A percentile compares a stretch with the other conserved stretches of the same genome.
Conservation (phyloP, 2,113 vertebrate species). For the Engystomops pustulosus region DNA sequence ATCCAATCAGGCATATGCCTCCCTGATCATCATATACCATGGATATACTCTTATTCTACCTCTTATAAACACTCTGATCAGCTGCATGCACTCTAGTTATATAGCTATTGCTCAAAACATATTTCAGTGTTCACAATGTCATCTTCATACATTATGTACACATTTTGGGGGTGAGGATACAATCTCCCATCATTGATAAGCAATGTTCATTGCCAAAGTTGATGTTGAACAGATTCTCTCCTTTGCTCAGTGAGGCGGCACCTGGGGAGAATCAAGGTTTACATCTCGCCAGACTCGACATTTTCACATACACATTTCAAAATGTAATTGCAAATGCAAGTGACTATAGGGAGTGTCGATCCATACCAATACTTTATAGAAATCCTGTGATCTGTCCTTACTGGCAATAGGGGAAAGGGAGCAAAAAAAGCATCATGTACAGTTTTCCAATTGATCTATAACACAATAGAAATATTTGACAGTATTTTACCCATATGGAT, state of each 20-base stretch:
- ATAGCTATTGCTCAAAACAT: too few relatives aligned
- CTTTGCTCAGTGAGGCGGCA: background rate
- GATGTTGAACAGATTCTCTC: background rate
- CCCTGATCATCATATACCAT: background rate
- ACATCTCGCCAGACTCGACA: too few relatives aligned
- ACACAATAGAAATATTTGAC: too few relatives aligned
- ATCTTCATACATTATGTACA: background rate
- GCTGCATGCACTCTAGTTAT: too few relatives aligned
- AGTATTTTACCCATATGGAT: background rate
- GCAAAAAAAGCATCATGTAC: background rate
- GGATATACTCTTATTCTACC: background rate
- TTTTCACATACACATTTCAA: background rate
- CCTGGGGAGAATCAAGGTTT: background rate
- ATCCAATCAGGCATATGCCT: slow-evolving; percentile 28
- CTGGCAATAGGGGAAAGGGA: background rate
- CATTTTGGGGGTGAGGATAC: background rate
- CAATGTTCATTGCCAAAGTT: background rate
- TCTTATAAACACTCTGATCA: background rate
- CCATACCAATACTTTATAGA: background rate
- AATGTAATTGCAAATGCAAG: background rate
- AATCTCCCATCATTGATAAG: background rate
- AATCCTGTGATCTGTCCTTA: too few relatives aligned
- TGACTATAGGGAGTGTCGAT: background rate
- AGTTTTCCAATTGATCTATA: too few relatives aligned
- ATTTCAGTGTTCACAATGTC: too few relatives aligned